Percentiles rank a stretch among this genome's conserved stretches.
phyloP scores from a whole-genome alignment of 2,888 invertebrate genomes.

The Gastracanthus pulcherrimus region DNA sequence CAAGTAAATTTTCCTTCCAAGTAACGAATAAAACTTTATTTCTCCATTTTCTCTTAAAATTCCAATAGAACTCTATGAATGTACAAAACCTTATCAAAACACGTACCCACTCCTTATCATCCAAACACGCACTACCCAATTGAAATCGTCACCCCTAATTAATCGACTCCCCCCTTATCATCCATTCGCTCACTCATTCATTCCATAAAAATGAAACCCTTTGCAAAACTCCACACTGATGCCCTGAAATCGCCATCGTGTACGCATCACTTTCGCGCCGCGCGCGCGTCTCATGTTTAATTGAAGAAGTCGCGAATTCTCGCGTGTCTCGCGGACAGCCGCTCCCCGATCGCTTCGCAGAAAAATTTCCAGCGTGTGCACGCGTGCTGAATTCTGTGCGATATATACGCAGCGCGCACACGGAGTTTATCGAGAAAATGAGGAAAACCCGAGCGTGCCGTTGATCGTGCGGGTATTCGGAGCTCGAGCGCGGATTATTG shows the following conservation, averaged over 20 bases:
- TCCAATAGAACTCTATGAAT: too few species aligned
- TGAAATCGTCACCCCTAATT: too few species aligned
- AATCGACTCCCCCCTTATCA: too few species aligned
- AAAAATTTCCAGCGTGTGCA: conserved; percentile 20
- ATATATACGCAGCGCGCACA: not conserved
- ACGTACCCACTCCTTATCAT: too few species aligned
- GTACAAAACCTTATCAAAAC: too few species aligned
- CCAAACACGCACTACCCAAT: too few species aligned
- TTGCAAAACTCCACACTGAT: not conserved
- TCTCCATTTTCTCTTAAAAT: too few species aligned
- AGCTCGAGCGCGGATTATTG: too few species aligned
- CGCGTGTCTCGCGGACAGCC: not conserved
- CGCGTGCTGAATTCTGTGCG: conserved; percentile 40
- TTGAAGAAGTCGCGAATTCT: conserved; percentile 21
- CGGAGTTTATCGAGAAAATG: not conserved
- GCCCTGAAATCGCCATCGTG: not conserved
- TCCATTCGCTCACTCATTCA: too few species aligned
- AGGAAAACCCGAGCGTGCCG: not conserved
- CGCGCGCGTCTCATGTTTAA: conserved; percentile 20
- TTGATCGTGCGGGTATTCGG: not conserved
- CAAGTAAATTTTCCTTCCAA: too few species aligned
- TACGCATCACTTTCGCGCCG: not conserved
- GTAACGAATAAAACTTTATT: too few species aligned
- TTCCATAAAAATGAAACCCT: too few species aligned
- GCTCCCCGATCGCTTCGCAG: not conserved